Evolutionary conservation across 2,888 invertebrate genomes (phyloP), one percentile per base, ranked within the genome.

Genomic region (Synanthedon vespiformis): DNA sequence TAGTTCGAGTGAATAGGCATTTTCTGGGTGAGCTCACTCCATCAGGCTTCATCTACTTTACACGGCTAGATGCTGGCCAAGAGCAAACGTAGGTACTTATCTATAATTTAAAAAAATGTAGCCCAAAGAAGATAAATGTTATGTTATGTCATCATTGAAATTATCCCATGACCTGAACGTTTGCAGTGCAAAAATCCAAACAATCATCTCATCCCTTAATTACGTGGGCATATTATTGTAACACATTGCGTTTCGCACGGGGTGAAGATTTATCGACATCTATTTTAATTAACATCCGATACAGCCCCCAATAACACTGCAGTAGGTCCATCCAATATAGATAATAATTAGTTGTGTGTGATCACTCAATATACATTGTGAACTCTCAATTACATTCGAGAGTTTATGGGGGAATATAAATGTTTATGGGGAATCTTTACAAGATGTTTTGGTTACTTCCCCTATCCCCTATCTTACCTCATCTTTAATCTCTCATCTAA

Each of bases 281-380:
- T 53, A 69, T 80, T 80, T 81, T 80, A 80, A 80, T 80, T 80
- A 80, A 70, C 80, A 74, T 73, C 64, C 75, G 64, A 77, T 77
- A 64, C 62, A 57, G 55, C 64, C 57, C 58, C 57, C 51, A 55
- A 65, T 61, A 56, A 57, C 44, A 13, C 44, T 14, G 14, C 13
- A 44, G 44, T 44, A 14, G 44, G 44, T 44, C 44, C 44, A 44
- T 44, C 44, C 44, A 44, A 44, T 14, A n/a, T 14, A 44, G 44
- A 44, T 44, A 44, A n/a, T 44, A 44, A 14, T 44, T 44, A 44
- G 14, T 44, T 13, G 44, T 8, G 44, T 13, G 44, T 14, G 44
- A 44, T 44, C 44, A 44, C 44, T 44, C 44, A 44, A 44, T 44
- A 44, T 13, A 13, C 44, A 12, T 2, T 41, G 47, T 18, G 54